Percentiles rank a stretch among this genome's conserved stretches.
Evolutionary conservation across 2,113 vertebrate species (phyloP).

Genomic region (Turnix velox): DNA sequence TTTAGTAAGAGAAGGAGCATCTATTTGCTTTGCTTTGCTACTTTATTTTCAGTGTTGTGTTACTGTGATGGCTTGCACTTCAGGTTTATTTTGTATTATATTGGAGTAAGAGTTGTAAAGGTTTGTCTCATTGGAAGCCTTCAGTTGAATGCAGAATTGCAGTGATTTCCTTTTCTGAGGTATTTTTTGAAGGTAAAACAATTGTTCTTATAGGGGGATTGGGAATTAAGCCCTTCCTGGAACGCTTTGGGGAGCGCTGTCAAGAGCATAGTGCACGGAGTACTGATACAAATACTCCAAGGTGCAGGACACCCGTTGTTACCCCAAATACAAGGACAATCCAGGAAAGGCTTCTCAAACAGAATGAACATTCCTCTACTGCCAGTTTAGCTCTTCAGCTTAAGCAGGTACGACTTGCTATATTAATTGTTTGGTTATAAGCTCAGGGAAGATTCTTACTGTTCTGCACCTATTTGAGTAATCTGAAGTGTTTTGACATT

Average conservation of each 20-base stretch:
- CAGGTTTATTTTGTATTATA: not conserved
- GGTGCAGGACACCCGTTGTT: slow-evolving; percentile 64
- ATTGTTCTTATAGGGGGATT: slow-evolving; percentile 64
- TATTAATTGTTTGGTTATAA: not conserved
- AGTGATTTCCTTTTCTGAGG: not conserved
- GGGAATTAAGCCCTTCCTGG: slow-evolving; percentile 90
- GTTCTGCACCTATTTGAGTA: not conserved
- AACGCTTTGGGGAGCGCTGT: slow-evolving; percentile 88
- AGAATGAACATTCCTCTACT: slow-evolving; percentile 77
- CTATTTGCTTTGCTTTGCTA: not conserved
- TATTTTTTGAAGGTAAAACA: not conserved
- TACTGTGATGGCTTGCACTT: not conserved
- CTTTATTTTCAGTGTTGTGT: not conserved
- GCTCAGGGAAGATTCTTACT: not conserved
- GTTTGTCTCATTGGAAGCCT: not conserved
- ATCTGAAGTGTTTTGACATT: not conserved
- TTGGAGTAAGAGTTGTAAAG: not conserved
- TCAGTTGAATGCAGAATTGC: not conserved
- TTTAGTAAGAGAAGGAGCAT: not conserved
- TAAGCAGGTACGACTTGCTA: slow-evolving; percentile 78
- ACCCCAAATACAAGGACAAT: slow-evolving; percentile 85
- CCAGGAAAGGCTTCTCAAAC: slow-evolving; percentile 82
- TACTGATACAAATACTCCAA: slow-evolving; percentile 53
- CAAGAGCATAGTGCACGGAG: slow-evolving; percentile 74
- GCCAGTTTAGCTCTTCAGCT: slow-evolving; percentile 81